Evolutionary conservation across 1,140 invertebrate species (phyloP).

Genomic region (Brachystomella parvula): DNA sequence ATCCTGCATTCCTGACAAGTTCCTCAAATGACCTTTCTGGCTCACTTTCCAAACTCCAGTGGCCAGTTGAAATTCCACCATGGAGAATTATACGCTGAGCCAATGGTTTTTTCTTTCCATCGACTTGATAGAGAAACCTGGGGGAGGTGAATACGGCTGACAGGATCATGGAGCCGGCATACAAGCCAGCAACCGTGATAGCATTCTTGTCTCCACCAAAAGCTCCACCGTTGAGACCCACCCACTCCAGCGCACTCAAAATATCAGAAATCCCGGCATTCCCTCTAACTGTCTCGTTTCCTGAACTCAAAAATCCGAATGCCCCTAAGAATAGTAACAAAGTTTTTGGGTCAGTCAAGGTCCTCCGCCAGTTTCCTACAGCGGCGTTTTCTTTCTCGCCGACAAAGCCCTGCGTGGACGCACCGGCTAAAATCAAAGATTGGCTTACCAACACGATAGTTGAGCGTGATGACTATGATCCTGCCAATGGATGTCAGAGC

Average conservation of each 20-base stretch:
- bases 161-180: slow-evolving; percentile 39
- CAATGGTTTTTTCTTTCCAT: background rate
- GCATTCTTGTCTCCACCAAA: slow-evolving; percentile 50
- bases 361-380: background rate
- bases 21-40: slow-evolving; percentile 9
- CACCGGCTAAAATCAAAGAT: background rate
- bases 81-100: slow-evolving; percentile 22
- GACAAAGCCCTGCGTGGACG: background rate
- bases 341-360: background rate
- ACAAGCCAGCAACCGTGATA: slow-evolving; percentile 51
- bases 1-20: background rate
- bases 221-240: slow-evolving; percentile 48
- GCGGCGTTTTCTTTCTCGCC: background rate
- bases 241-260: slow-evolving; percentile 47
- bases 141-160: slow-evolving; percentile 37
- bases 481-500: slow-evolving; percentile 38
- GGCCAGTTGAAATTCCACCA: slow-evolving; percentile 12
- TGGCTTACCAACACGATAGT: slow-evolving; percentile 42
- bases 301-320: slow-evolving; percentile 50
- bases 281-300: slow-evolving; percentile 47
- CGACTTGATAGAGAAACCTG: slow-evolving; percentile 7
- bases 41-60: slow-evolving; percentile 4
- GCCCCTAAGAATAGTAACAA: slow-evolving; percentile 26
- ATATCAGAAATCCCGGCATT: slow-evolving; percentile 53
- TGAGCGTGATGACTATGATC: slow-evolving; percentile 43